Conservation (phyloP, 2,888 invertebrate species). For the Falcaria lacertinaria region DNA sequence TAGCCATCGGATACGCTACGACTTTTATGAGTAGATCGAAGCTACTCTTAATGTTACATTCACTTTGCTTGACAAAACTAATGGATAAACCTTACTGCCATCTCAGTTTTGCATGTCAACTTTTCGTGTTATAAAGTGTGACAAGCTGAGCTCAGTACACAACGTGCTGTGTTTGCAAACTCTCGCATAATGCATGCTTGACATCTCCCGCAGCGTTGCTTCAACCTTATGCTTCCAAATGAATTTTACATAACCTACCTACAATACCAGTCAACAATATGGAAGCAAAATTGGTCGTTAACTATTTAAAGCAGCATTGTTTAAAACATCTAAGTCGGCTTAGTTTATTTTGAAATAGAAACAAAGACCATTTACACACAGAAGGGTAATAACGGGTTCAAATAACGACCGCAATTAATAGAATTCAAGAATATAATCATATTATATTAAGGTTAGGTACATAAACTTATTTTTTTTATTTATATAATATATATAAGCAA, state of each 20-base stretch:
- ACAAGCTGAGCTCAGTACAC: constrained; percentile 6
- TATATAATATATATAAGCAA: too few species aligned
- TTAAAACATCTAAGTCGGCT: neutral
- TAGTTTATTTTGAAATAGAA: too few species aligned
- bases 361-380: too few species aligned
- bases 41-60: constrained; percentile 13
- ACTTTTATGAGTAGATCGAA: constrained; percentile 1
- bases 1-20: neutral
- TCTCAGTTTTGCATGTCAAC: constrained; percentile 12
- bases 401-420: too few species aligned
- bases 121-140: constrained; percentile 14
- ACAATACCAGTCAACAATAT: neutral
- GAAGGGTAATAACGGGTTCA: too few species aligned
- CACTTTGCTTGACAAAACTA: constrained; percentile 19
- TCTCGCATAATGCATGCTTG: constrained; percentile 2
- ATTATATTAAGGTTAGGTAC: too few species aligned
- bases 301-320: neutral
- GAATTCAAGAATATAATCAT: too few species aligned
- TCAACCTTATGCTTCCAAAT: neutral
- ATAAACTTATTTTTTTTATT: too few species aligned
- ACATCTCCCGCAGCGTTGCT: neutral
- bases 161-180: constrained; percentile 2
- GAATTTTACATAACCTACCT: constrained; percentile 1
- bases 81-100: constrained; percentile 11
- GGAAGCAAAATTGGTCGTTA: neutral